Percentiles rank a stretch among this genome's conserved stretches.
Conservation (phyloP, 2,113 vertebrate genomes). For the Mandrillus leucophaeus region DNA sequence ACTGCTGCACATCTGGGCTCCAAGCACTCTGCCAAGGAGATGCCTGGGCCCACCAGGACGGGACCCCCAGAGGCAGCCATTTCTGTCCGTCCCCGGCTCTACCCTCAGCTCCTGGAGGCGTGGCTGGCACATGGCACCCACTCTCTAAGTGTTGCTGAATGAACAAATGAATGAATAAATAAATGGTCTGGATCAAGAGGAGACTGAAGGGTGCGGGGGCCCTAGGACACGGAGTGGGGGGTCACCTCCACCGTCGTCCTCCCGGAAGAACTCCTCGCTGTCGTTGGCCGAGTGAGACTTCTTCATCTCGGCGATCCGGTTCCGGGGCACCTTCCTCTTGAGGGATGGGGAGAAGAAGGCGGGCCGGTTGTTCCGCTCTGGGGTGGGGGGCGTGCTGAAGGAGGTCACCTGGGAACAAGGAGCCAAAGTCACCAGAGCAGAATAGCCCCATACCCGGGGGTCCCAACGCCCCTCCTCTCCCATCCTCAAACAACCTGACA, state of each 20-base stretch:
- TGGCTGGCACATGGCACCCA: fast-evolving
- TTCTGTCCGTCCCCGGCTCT: neutral
- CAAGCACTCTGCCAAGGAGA: neutral
- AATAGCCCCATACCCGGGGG: fast-evolving
- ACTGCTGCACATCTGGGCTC: fast-evolving
- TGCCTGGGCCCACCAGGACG: fast-evolving
- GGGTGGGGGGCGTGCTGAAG: conserved; percentile 97
- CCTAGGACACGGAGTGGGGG: fast-evolving
- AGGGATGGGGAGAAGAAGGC: conserved; percentile 98
- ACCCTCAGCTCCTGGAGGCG: fast-evolving
- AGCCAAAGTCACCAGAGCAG: neutral
- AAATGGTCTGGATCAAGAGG: too few species aligned
- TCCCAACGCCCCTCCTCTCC: fast-evolving
- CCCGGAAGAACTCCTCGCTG: conserved; percentile 98
- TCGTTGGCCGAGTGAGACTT: conserved; percentile 99
- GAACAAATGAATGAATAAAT: too few species aligned
- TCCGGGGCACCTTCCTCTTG: conserved; percentile 93
- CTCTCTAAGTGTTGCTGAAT: fast-evolving
- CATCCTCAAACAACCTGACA: fast-evolving
- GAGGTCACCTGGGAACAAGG: conserved; percentile 91
- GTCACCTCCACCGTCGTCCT: conserved; percentile 89
- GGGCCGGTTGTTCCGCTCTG: conserved; percentile 93
- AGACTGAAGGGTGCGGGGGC: neutral
- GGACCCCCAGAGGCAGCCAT: neutral
- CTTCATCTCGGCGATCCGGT: conserved; percentile 96